Evolutionary conservation across 2,797 vertebrate species (phyloP).

Genomic region (Sebastes itinus): DNA sequence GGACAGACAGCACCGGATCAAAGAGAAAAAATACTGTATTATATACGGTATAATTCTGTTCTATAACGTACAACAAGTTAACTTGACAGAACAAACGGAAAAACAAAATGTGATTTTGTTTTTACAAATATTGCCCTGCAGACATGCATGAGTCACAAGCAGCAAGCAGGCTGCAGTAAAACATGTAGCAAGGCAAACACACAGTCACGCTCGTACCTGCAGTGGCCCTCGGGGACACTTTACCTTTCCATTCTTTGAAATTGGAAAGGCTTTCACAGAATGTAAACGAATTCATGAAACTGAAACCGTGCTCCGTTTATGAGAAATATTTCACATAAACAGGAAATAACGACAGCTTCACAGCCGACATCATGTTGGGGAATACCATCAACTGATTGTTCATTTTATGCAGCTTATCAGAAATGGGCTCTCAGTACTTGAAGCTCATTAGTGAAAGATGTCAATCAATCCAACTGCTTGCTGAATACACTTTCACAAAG

Average conservation of each 20-base stretch:
- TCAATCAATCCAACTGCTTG: neutral
- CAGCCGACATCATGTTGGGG: neutral
- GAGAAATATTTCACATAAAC: neutral
- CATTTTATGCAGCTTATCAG: neutral
- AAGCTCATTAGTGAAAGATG: neutral
- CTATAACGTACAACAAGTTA: neutral
- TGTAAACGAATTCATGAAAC: neutral
- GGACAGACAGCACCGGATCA: neutral
- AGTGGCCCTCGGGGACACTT: neutral
- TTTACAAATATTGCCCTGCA: neutral
- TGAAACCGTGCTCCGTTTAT: neutral
- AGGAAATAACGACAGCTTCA: neutral
- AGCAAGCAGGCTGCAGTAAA: neutral
- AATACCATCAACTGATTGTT: neutral
- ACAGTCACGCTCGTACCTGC: slow-evolving; percentile 1
- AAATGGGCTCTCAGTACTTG: neutral
- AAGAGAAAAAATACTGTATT: neutral
- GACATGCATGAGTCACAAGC: neutral
- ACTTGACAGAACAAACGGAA: neutral
- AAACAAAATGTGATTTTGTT: neutral
- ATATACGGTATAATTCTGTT: neutral
- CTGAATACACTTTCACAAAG: neutral
- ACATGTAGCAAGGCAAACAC: neutral
- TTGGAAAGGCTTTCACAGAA: neutral
- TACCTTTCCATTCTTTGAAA: slow-evolving; percentile 18